Base-by-base conservation (phyloP, 2,113 vertebrate genomes). In the Puntigrus tetrazona region DNA sequence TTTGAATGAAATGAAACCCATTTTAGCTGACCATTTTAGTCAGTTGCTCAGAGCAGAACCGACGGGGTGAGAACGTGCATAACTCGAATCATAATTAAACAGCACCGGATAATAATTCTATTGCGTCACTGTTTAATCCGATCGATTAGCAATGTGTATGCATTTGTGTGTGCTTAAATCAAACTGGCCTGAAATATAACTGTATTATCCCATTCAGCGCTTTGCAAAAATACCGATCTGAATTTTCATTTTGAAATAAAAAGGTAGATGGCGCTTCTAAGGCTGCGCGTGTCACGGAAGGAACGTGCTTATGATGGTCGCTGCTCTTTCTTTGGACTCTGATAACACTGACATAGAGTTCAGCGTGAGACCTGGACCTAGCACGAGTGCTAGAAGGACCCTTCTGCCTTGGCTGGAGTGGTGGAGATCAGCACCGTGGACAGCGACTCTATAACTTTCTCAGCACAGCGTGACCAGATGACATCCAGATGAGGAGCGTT, bases 371-470 rank as follows among this genome's bases (percentile, higher is more conserved):
- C 16, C 38, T 73, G n/a, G 52, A n/a, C 1, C 22, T 55, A 55
- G 5, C 52, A 55, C 22, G 69, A 6, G 1, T 31, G 27, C 11
- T 7, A 1, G 18, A 55, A 57, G 20, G 22, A 25, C 20, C 31
- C 34, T 14, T 22, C 45, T 50, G 29, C 47, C 45, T 76, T 45
- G 14, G 31, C 29, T 5, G n/a, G 13, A 31, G 0, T 36, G 36
- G 25, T 36, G 6, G 34, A 73, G 27, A 57, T 73, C 81, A 86
- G 81, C 81, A 86, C 85, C 81, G 84, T 22, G 77, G 86, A 86
- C 69, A 86, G 82, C 70, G 63, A 43, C 67, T 6, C 36, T 1
- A 47, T 7, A 43, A 29, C 55, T 59, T 50, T 55, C 14, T 20
- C 43, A 75, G 10, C 43, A 74, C n/a, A 31, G n/a, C 50, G 2